Base-by-base conservation (phyloP, 2,888 invertebrate species). In the Drosophila affinis region DNA sequence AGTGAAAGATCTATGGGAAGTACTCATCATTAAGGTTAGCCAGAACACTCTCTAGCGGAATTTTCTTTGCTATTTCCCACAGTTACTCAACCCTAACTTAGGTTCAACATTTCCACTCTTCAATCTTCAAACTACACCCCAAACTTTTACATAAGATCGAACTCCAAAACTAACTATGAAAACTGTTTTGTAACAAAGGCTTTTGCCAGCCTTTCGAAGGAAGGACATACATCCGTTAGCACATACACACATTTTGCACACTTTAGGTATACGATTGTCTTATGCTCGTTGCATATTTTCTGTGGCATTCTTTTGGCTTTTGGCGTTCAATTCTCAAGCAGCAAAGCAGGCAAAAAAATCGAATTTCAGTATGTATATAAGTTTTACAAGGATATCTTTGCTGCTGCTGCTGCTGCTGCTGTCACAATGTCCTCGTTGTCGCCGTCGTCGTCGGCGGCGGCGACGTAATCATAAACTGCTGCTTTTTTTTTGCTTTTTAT, bases 361-460 rank as follows among this genome's bases (percentile, higher is more conserved):
- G 77, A 81, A 78, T 75, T 83, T 81, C 71, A 74, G 84, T 89
- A 83, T 91, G 87, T 91, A 87, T 86, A 83, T 86, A 88, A 72
- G 75, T 81, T 79, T 85, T 81, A 76, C 83, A 84, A 83, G 83
- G 84, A 90, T 90, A 76, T 79, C 71, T 73, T 65, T 57, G 65
- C 73, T 82, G 39, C 39, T 39, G 39, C 39, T 14, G 14, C 14
- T 39, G n/a, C 14, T 39, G 14, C 39, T 39, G 59, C 71, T 81
- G 68, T 72, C 79, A 78, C 74, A 78, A 68, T 57, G 68, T 64
- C 68, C 67, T 69, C 56, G 63, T 54, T 59, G 52, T 62, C 59
- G 74, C 65, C 73, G 53, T 59, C 69, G 52, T 62, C 73, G 56
- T 59, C 69, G 75, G 65, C 61, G 60, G 62, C 47, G 46, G 64